These are phyloP conservation scores for Drosophila antonietae DNA, from an alignment of 2,888 invertebrate species.

Conservation along the genomic window DNA sequence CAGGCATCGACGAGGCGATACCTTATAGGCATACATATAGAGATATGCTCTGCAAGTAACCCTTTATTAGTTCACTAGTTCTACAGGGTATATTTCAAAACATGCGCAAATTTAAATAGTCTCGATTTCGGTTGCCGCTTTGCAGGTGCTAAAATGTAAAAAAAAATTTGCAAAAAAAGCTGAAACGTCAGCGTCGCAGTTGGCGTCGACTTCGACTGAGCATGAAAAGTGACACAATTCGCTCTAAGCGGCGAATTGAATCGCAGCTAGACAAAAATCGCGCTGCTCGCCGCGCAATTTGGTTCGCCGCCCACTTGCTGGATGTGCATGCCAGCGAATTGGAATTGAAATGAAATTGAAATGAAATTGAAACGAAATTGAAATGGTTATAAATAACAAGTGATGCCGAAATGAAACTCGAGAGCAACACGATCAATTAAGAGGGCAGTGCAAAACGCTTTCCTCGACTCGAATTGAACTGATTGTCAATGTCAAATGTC, in stretches of 20 bases:
- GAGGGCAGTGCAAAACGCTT: constrained; percentile 66
- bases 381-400: constrained; percentile 61
- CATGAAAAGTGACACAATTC: constrained; percentile 63
- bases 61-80: background rate
- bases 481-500: constrained; percentile 68
- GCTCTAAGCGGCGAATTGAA: constrained; percentile 37
- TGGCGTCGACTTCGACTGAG: background rate
- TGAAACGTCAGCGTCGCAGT: constrained; percentile 3
- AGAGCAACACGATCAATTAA: constrained; percentile 56
- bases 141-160: constrained; percentile 42
- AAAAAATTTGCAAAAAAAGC: constrained; percentile 2
- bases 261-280: constrained; percentile 18
- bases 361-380: constrained; percentile 43
- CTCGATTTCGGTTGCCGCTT: constrained; percentile 38
- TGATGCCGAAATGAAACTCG: constrained; percentile 46
- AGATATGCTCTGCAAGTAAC: background rate
- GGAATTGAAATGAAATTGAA: constrained; percentile 34
- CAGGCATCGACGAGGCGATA: background rate
- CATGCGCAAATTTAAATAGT: constrained; percentile 34
- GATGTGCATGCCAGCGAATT: constrained; percentile 62
- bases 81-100: constrained; percentile 31
- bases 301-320: constrained; percentile 69
- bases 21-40: background rate
- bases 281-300: constrained; percentile 71
- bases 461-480: constrained; percentile 59